Base-by-base conservation (phyloP, 2,888 invertebrate genomes). In the Neocrepidodera transversa region DNA sequence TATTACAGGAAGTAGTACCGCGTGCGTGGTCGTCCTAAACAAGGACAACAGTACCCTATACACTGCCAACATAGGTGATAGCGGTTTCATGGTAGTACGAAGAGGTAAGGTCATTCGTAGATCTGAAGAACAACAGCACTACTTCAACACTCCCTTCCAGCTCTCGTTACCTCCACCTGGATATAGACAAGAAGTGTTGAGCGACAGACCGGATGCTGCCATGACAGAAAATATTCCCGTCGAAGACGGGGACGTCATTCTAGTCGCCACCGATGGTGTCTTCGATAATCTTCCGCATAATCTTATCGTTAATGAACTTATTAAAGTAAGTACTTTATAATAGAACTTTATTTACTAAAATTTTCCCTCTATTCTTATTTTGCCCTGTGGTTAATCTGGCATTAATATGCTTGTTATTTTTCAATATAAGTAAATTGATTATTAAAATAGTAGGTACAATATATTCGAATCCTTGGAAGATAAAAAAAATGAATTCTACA, bases 101-200 rank as follows among this genome's bases (percentile, higher is more conserved):
- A 86, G 86, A 49, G 95, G 95, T 14, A 86, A 89, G 70, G 88
- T 98, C 14, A 90, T 98, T 18, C 93, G 95, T 77, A 88, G 93
- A 63, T 97, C 97, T 2, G 92, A 93, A 73, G 98, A 98, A 78
- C 98, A 98, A 76, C 96, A 97, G 74, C 98, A 98, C 81, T 97
- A 97, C 82, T 98, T 98, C 81, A 98, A 98, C 82, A 97, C 98
- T 32, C 98, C 98, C 2, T 98, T 95, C 84, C 98, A 98, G 81
- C 84, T 98, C 66, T 93, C 97, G 47, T 82, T 97, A 70, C 94
- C 97, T 30, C 97, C 97, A 16, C 94, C 95, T 1, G 92, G 92
- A 10, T 91, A 92, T 70, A 90, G 91, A 67, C 88, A 89, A 63
- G 88, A 90, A 74, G 95, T 95, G 62, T 86, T 95, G 14, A 93